Conservation (phyloP, 2,797 vertebrate species). For the Xenentodon cancila region DNA sequence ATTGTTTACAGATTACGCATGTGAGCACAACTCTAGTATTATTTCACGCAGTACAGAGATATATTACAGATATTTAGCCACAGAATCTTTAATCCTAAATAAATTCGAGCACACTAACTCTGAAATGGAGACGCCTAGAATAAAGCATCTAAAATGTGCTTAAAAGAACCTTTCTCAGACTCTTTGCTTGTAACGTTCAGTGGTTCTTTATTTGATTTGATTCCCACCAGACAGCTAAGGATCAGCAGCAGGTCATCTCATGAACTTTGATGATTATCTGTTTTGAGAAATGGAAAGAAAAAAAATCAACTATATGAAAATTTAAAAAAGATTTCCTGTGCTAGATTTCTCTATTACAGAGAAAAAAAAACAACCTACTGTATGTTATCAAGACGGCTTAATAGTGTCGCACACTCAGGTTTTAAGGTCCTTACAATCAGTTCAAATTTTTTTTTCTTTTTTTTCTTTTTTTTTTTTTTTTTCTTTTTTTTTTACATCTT, state of each 20-base stretch:
- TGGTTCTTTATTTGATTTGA: constrained; percentile 9
- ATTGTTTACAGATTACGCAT: constrained; percentile 21
- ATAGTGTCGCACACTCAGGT: not conserved
- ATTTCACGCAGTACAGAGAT: constrained; percentile 26
- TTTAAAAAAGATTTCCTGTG: too few relatives aligned
- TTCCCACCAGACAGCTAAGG: not conserved
- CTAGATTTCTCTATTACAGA: too few relatives aligned
- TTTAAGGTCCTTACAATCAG: constrained; percentile 2
- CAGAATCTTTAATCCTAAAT: constrained; percentile 1
- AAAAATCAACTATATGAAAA: too few relatives aligned
- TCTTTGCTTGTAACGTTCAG: too few relatives aligned
- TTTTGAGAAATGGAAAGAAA: too few relatives aligned
- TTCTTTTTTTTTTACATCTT: constrained; percentile 5
- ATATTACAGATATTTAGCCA: constrained; percentile 15
- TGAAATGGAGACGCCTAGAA: constrained; percentile 2
- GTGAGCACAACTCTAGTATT: constrained; percentile 42
- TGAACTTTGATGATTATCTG: not conserved
- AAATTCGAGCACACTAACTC: constrained; percentile 16
- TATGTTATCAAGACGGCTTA: constrained; percentile 1
- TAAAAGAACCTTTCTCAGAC: constrained; percentile 1
- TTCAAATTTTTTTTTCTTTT: not conserved
- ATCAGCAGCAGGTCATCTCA: too few relatives aligned
- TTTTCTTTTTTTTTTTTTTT: constrained; percentile 12
- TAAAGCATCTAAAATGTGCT: not conserved
- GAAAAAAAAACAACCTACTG: too few relatives aligned